Base-by-base conservation (phyloP, 2,797 vertebrate genomes). In the Chelon labrosus region DNA sequence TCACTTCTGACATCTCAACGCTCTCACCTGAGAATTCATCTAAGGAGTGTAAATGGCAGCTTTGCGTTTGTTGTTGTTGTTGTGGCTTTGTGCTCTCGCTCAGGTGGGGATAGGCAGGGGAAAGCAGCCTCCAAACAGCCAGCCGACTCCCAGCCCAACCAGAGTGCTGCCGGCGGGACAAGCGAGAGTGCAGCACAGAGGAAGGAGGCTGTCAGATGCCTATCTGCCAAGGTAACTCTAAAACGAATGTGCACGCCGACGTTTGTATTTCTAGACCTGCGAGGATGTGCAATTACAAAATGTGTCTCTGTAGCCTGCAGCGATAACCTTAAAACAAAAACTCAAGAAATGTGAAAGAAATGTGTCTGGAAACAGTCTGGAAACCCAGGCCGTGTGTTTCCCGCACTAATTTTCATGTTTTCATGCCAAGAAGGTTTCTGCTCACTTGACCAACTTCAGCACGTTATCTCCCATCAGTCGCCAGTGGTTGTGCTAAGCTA, bases 151-250 rank as follows among this genome's bases (percentile, higher is more conserved):
- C 79, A 87, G 19, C 17, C 90, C 37, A 92, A 87, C 77, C 91
- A 91, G 73, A 85, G 86, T 75, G 82, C 31, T 51, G 78, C 77
- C 19, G 3, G 80, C 61, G 96, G 91, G 85, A 77, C 83, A 2
- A 75, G 84, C 85, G 96, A 98, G 31, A 79, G 82, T 83, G 91
- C 90, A 68, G 90, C 87, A 31, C 92, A 89, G 0, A 82, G 86
- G 73, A 96, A 95, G 42, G 96, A 97, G 65, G 87, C 96, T 2
- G 94, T 95, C 82, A 97, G 94, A 83, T 90, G 90, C 69, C 94
- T 99, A 0, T 96, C 97, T 52, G 93, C 96, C 58, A 98, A 96
- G 97, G 98, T 99, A 94, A 11, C 31, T 38, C 50, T 4, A 73
- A 54, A 64, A 65, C 62, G 50, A 54, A 72, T 55, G 70, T 31